Percentiles rank a stretch among this genome's conserved stretches.
Conservation (phyloP, 2,797 vertebrate species). For the Gephyroberyx darwinii region DNA sequence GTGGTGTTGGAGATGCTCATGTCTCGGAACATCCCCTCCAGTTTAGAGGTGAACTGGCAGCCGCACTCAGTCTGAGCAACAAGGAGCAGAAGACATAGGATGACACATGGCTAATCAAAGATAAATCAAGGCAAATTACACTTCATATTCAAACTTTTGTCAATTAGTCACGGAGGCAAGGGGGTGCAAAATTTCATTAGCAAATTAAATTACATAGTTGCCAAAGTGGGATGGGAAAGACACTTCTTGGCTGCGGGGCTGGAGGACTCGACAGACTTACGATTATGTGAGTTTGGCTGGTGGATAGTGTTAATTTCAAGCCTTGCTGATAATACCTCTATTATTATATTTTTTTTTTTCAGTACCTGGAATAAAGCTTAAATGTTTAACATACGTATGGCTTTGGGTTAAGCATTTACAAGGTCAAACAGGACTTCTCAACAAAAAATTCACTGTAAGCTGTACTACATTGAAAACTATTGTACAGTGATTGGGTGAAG, state of each 20-base stretch:
- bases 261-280: background rate
- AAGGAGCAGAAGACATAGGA: constrained; percentile 16
- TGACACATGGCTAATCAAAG: constrained; percentile 9
- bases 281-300: background rate
- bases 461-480: background rate
- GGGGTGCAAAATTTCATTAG: too few species aligned
- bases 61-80: constrained; percentile 92
- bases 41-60: constrained; percentile 99
- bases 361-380: background rate
- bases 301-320: background rate
- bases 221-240: background rate
- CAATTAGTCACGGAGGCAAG: background rate
- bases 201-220: too few species aligned
- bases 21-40: constrained; percentile 99
- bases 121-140: background rate
- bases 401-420: background rate
- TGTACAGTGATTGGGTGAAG: background rate
- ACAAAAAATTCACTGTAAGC: background rate
- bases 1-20: constrained; percentile 99
- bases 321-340: background rate
- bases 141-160: background rate
- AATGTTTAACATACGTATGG: background rate
- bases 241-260: background rate
- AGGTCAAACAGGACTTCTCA: background rate
- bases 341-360: background rate